A percentile compares a stretch with the other conserved stretches of the same genome.
Conservation (phyloP, 2,113 vertebrate species). For the Amia ocellicauda region DNA sequence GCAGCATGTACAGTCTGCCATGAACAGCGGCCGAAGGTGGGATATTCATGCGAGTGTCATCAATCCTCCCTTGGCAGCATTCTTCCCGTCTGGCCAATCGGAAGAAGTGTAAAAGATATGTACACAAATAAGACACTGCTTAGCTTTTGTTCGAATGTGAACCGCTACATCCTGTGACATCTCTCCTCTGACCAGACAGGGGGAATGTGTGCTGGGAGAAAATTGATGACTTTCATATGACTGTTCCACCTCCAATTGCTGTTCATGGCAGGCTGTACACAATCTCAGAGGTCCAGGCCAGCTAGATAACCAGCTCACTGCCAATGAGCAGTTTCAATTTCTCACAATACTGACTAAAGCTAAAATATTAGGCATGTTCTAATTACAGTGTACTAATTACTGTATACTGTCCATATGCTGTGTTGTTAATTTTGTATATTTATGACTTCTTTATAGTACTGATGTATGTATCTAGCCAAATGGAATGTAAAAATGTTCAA, state of each 20-base stretch:
- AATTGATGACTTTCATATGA: neutral
- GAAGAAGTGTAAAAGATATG: slow-evolving; percentile 1
- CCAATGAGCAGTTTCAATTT: too few relatives aligned
- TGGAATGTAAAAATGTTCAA: too few relatives aligned
- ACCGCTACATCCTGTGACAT: too few relatives aligned
- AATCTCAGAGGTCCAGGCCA: neutral
- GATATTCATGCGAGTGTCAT: neutral
- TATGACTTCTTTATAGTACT: too few relatives aligned
- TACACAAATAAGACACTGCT: too few relatives aligned
- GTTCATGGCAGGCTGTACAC: neutral
- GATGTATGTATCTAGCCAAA: too few relatives aligned
- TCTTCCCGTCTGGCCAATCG: slow-evolving; percentile 20
- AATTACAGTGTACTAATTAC: too few relatives aligned
- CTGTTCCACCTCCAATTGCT: neutral
- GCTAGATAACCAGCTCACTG: neutral
- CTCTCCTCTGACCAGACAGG: neutral
- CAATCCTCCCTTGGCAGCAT: slow-evolving; percentile 24
- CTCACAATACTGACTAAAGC: too few relatives aligned
- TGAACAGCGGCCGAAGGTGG: neutral
- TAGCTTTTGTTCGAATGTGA: neutral
- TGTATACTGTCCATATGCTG: too few relatives aligned
- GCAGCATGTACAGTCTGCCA: slow-evolving; percentile 1
- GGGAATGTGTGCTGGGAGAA: neutral
- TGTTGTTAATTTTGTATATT: too few relatives aligned
- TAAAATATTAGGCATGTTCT: too few relatives aligned